A percentile compares a stretch with the other conserved stretches of the same genome.
Evolutionary conservation across 2,797 vertebrate genomes (phyloP).

Genomic region (Argyrosomus regius): DNA sequence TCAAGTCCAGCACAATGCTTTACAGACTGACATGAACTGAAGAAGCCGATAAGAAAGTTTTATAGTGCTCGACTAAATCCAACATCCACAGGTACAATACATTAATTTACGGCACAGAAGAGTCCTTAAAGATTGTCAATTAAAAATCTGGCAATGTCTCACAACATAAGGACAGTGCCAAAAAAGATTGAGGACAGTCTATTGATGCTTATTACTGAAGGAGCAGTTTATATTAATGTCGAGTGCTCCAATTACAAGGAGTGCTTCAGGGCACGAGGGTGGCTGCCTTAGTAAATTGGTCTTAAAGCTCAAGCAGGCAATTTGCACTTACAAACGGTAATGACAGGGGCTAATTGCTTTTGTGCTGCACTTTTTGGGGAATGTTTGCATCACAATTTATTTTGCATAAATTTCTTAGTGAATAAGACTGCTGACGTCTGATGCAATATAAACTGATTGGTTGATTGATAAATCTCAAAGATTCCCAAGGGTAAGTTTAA

Average conservation of each 20-base stretch:
- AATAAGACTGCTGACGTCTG: background rate
- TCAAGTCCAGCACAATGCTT: slow-evolving; percentile 1
- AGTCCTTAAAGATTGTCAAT: slow-evolving; percentile 2
- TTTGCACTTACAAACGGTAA: slow-evolving; percentile 51
- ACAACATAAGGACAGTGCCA: slow-evolving; percentile 1
- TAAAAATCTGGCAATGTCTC: slow-evolving; percentile 11
- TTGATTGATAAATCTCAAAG: slow-evolving; percentile 2
- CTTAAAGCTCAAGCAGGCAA: slow-evolving; percentile 55
- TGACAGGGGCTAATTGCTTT: slow-evolving; percentile 45
- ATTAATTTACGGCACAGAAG: background rate
- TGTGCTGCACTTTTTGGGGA: slow-evolving; percentile 20
- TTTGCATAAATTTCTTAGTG: slow-evolving; percentile 9
- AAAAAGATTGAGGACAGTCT: slow-evolving; percentile 26
- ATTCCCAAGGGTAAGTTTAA: background rate
- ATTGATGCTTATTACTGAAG: slow-evolving; percentile 42
- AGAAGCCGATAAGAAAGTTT: background rate
- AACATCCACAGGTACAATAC: background rate
- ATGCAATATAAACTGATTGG: slow-evolving; percentile 1
- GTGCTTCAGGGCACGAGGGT: slow-evolving; percentile 37
- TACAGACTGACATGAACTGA: background rate
- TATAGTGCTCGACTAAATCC: background rate
- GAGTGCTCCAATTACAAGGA: slow-evolving; percentile 57
- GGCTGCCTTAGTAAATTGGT: slow-evolving; percentile 49
- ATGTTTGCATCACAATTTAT: slow-evolving; percentile 31
- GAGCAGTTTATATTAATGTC: slow-evolving; percentile 47